A percentile compares a stretch with the other conserved stretches of the same genome.
phyloP scores from a whole-genome alignment of 1,140 invertebrate genomes.

The Eulimnadia texana region DNA sequence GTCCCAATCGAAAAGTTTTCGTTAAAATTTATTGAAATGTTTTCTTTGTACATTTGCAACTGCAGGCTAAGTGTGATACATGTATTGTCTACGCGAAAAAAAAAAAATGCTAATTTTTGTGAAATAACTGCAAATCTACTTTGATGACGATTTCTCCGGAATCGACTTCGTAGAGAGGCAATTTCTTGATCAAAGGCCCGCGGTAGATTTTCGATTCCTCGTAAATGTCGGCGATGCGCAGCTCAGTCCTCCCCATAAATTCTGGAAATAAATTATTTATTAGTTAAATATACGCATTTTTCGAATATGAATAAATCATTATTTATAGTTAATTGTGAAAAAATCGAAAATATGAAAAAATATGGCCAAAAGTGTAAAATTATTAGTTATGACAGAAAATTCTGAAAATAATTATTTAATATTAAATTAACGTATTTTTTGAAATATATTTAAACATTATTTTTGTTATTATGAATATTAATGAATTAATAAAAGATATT shows the following conservation, averaged over 20 bases:
- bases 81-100: background rate
- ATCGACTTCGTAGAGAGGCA: constrained; percentile 54
- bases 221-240: constrained; percentile 50
- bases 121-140: constrained; percentile 55
- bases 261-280: constrained; percentile 34
- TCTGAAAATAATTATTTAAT: no score
- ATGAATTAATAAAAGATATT: no score
- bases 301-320: no score
- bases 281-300: background rate
- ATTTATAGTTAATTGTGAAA: no score
- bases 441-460: no score
- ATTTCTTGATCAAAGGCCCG: constrained; percentile 50
- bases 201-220: constrained; percentile 37
- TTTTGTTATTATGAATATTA: no score
- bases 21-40: no score
- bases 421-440: no score
- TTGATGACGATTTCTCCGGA: constrained; percentile 55
- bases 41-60: no score
- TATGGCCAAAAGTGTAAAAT: no score
- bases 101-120: constrained; percentile 14
- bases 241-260: constrained; percentile 59
- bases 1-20: background rate
- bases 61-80: background rate
- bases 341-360: no score
- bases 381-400: no score